These are phyloP conservation scores for Aphis craccivora DNA, from an alignment of 1,140 invertebrate species.

Conservation along the genomic window DNA sequence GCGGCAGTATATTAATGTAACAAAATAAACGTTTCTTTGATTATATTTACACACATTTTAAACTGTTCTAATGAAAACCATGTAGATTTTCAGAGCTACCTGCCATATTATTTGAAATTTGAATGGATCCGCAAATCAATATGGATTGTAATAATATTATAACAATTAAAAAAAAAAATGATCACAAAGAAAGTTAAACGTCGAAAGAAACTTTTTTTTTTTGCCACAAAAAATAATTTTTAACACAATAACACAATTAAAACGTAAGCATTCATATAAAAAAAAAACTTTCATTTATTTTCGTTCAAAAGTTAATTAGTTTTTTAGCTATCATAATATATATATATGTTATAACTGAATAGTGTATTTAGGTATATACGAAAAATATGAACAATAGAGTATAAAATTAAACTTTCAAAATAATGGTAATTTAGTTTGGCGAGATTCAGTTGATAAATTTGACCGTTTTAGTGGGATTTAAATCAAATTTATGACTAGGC, in stretches of 20 bases:
- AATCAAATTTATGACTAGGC: slow-evolving; percentile 44
- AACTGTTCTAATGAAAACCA: slow-evolving; percentile 2
- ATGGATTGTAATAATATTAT: background rate
- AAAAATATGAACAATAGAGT: slow-evolving; percentile 44
- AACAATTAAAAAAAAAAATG: background rate
- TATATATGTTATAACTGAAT: too few relatives aligned
- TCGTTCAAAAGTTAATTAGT: slow-evolving; percentile 49
- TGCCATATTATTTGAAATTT: background rate
- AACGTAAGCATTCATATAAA: background rate
- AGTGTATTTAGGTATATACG: background rate
- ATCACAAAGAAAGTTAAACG: background rate
- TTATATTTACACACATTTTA: background rate
- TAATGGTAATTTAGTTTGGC: slow-evolving; percentile 35
- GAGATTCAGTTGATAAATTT: slow-evolving; percentile 47
- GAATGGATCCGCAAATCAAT: background rate
- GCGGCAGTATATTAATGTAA: background rate
- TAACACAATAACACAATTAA: slow-evolving; percentile 12
- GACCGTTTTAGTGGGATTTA: slow-evolving; percentile 43
- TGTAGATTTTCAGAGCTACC: background rate
- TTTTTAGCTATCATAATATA: too few relatives aligned
- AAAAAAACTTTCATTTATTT: slow-evolving; percentile 36
- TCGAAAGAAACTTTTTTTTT: background rate
- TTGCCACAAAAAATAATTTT: background rate
- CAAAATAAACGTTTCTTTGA: background rate
- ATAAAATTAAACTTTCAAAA: slow-evolving; percentile 47